Percentiles rank a stretch among this genome's conserved stretches.
Conservation (phyloP, 1,140 invertebrate genomes). For the Aphaenogaster floridana region DNA sequence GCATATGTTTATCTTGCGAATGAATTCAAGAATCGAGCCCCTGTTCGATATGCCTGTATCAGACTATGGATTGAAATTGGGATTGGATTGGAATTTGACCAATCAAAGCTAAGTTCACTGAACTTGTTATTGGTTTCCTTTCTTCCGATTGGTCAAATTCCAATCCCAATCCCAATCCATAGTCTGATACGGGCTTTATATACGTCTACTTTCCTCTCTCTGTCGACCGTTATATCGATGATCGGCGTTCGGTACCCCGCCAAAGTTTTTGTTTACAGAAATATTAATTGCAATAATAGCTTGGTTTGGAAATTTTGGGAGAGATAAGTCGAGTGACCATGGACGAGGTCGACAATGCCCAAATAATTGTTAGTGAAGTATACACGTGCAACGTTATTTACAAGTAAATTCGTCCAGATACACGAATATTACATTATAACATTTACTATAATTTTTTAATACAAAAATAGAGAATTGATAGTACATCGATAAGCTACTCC, state of each 20-base stretch:
- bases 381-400: background rate
- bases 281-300: background rate
- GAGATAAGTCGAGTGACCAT: conserved; percentile 61
- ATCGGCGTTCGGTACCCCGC: background rate
- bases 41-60: no score
- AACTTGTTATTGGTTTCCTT: no score
- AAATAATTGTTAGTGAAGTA: conserved; percentile 79
- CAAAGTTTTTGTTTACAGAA: conserved; percentile 25
- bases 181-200: background rate
- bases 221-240: background rate
- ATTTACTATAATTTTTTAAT: conserved; percentile 8
- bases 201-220: background rate
- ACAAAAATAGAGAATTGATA: background rate
- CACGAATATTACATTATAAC: background rate
- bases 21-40: no score
- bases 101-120: no score
- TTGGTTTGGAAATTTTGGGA: background rate
- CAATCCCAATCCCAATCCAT: no score
- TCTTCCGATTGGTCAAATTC: no score
- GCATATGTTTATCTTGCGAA: no score
- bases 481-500: background rate
- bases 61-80: no score
- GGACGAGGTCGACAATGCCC: conserved; percentile 79
- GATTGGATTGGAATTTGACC: no score
- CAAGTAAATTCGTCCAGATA: background rate